phyloP scores from a whole-genome alignment of 2,113 vertebrate genomes.

The Bubo scandiacus region DNA sequence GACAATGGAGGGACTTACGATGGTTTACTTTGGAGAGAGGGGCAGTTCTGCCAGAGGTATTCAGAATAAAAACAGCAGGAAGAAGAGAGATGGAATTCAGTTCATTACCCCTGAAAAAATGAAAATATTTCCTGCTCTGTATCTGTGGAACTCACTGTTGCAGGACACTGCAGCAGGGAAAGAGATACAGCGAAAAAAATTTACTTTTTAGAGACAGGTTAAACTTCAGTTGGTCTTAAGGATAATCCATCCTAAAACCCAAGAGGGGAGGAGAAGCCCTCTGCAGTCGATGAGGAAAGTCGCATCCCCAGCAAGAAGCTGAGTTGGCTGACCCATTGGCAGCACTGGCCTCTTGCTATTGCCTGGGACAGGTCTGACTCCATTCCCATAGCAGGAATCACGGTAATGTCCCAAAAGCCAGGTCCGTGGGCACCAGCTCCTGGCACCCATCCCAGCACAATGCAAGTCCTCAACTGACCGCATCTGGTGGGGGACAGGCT shows the following conservation, averaged over 20 bases:
- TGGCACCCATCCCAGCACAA: background rate
- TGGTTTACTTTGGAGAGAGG: background rate
- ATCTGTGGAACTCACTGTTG: background rate
- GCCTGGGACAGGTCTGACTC: background rate
- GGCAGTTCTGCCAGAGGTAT: background rate
- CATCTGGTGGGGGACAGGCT: background rate
- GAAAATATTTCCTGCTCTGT: background rate
- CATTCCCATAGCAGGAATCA: background rate
- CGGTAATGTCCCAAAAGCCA: background rate
- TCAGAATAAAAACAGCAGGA: background rate
- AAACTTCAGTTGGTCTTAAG: background rate
- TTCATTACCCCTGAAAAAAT: background rate
- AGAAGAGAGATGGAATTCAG: background rate
- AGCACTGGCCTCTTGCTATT: background rate
- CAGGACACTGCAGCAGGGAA: background rate
- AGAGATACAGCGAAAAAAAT: background rate
- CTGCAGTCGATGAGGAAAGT: background rate
- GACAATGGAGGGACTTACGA: background rate
- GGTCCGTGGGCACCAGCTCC: background rate
- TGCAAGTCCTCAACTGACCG: accelerated
- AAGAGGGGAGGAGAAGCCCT: background rate
- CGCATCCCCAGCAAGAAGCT: background rate
- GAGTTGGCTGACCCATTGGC: background rate
- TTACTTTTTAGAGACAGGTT: background rate
- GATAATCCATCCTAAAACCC: background rate